phyloP scores from a whole-genome alignment of 2,797 vertebrate genomes.

The Platalea minor region DNA sequence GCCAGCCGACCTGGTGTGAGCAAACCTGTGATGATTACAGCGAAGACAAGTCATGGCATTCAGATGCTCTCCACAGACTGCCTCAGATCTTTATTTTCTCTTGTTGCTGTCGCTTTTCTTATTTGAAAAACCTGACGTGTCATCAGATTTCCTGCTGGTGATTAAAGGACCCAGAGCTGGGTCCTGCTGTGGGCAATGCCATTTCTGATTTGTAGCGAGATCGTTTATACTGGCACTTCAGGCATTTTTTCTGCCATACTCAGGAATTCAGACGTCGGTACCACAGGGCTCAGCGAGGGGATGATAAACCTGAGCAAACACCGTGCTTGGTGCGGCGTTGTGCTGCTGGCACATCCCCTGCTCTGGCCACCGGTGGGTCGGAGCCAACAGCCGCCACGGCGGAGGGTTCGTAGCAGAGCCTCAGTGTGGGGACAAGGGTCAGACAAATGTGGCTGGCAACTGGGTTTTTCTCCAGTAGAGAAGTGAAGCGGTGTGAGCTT shows the following conservation, averaged over 20 bases:
- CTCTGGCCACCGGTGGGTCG: rapidly evolving
- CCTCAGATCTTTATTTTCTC: neutral
- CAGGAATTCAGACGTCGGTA: neutral
- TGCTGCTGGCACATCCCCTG: neutral
- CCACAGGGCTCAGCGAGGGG: neutral
- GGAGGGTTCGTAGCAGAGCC: neutral
- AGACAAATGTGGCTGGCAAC: rapidly evolving
- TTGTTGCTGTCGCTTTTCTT: neutral
- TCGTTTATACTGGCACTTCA: neutral
- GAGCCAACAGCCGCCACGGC: rapidly evolving
- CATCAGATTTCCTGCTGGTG: neutral
- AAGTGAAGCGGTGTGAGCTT: neutral
- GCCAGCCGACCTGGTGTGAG: neutral
- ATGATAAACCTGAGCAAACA: neutral
- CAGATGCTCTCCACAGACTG: neutral
- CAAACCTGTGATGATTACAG: neutral
- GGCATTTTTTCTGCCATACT: rapidly evolving
- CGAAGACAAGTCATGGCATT: neutral
- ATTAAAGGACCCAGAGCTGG: neutral
- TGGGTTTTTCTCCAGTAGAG: neutral
- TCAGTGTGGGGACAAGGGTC: neutral
- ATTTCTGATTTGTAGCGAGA: neutral
- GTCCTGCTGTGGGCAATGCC: neutral
- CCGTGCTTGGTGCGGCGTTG: neutral
- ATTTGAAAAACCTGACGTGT: neutral